Evolutionary conservation across 2,888 invertebrate species (phyloP).

Genomic region (Podabrus alpinus): DNA sequence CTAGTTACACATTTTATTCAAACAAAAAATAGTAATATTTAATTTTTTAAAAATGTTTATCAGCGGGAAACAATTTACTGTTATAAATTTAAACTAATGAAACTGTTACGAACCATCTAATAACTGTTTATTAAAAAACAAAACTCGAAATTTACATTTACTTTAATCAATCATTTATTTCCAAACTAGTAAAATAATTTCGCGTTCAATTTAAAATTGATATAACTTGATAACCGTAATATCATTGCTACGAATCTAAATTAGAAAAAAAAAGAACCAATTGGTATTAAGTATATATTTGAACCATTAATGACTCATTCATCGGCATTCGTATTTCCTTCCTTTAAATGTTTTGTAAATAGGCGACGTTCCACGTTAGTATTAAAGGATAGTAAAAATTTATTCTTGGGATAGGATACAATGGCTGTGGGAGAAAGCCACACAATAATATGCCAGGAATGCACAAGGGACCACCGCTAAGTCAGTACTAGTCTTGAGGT

Average conservation of each 20-base stretch:
- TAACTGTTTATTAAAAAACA: constrained; percentile 4
- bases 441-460: constrained; percentile 29
- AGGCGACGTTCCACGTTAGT: background rate
- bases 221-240: constrained; percentile 3
- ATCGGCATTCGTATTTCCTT: constrained; percentile 1
- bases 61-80: constrained; percentile 4
- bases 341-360: background rate
- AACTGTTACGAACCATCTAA: constrained; percentile 1
- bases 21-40: background rate
- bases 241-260: background rate
- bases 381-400: background rate
- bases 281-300: background rate
- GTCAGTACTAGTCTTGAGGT: constrained; percentile 14
- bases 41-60: constrained; percentile 1
- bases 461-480: constrained; percentile 28
- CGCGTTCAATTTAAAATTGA: constrained; percentile 1
- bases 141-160: constrained; percentile 1
- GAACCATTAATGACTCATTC: background rate
- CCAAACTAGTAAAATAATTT: constrained; percentile 3
- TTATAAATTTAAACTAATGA: constrained; percentile 5
- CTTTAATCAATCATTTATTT: constrained; percentile 4
- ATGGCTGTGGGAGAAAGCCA: constrained; percentile 24
- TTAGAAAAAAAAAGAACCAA: background rate
- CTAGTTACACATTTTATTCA: constrained; percentile 1
- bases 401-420: constrained; percentile 1